phyloP scores from a whole-genome alignment of 2,797 vertebrate species.

The Gallinago nigripennis region DNA sequence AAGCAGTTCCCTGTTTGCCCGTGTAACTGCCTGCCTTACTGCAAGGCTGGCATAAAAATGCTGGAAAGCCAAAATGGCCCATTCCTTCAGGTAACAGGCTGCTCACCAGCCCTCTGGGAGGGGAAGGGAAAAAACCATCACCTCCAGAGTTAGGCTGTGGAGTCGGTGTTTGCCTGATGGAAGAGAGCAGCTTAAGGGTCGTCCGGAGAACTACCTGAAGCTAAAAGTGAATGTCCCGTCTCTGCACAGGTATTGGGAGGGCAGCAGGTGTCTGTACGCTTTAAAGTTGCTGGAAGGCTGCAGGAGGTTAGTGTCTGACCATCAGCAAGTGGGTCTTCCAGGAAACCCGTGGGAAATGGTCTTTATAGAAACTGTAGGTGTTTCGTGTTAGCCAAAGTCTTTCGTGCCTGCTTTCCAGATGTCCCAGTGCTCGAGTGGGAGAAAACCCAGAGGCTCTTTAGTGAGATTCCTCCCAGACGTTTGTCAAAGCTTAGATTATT shows the following conservation, averaged over 20 bases:
- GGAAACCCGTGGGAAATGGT: not conserved
- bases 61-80: not conserved
- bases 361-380: not conserved
- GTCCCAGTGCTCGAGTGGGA: not conserved
- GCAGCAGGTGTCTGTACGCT: not conserved
- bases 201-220: not conserved
- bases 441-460: not conserved
- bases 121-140: not conserved
- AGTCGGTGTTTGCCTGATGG: no score
- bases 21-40: not conserved
- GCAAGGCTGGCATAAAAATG: rapidly evolving
- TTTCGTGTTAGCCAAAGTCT: not conserved
- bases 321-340: not conserved
- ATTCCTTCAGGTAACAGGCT: rapidly evolving
- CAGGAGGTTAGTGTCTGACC: not conserved
- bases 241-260: not conserved
- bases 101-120: rapidly evolving
- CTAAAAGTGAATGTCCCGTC: not conserved
- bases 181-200: not conserved
- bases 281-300: not conserved
- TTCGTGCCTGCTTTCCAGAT: not conserved
- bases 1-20: no score
- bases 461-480: rapidly evolving
- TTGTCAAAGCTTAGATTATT: not conserved
- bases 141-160: not conserved